phyloP scores from a whole-genome alignment of 2,113 vertebrate species.

The Ginglymostoma cirratum region DNA sequence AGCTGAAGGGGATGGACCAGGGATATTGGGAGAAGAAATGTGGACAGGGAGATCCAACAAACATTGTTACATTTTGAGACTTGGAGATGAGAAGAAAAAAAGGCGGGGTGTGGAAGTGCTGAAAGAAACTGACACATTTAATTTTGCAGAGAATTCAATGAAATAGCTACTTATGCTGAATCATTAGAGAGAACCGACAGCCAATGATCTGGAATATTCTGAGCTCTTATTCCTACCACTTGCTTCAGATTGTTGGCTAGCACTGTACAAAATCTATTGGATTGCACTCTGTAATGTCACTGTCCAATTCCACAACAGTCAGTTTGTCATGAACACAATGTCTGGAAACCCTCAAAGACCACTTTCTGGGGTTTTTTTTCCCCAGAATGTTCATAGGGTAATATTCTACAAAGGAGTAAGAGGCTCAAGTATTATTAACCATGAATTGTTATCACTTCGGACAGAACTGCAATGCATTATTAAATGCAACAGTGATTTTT shows the following conservation, averaged over 20 bases:
- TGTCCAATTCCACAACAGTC: neutral
- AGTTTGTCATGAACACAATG: neutral
- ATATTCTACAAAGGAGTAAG: neutral
- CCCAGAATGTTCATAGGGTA: neutral
- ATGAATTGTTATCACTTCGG: neutral
- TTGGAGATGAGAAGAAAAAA: neutral
- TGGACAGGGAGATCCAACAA: no score
- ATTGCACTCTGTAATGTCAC: neutral
- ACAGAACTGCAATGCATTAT: neutral
- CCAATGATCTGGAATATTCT: slow-evolving; percentile 6
- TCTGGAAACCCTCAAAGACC: neutral
- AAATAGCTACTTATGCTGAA: neutral
- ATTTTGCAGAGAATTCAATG: no score
- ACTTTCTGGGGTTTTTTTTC: neutral
- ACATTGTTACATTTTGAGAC: neutral
- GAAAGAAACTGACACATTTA: neutral
- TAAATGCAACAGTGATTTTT: neutral
- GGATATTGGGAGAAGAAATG: neutral
- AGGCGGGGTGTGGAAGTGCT: neutral
- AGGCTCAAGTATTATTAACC: neutral
- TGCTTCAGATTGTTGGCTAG: neutral
- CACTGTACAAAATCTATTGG: neutral
- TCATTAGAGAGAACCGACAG: neutral
- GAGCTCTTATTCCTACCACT: neutral
- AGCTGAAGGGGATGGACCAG: neutral